Conservation (phyloP, 2,797 vertebrate genomes). For the Pseudochirops cupreus region DNA sequence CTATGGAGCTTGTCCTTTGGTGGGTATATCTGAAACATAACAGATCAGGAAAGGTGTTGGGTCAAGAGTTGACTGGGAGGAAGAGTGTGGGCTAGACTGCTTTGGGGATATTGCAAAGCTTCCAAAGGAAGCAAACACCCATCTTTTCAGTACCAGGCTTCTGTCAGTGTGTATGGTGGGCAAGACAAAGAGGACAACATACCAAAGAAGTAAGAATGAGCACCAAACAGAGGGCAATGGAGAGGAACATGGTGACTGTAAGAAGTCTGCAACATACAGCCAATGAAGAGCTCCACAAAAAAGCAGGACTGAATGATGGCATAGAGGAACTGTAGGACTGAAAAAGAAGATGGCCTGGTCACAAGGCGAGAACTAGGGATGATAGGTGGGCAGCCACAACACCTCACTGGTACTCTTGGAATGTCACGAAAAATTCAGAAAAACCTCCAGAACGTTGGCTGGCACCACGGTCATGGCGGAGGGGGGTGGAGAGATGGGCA, state of each 20-base stretch:
- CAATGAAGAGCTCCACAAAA: neutral
- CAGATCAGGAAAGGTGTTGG: neutral
- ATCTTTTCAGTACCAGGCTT: neutral
- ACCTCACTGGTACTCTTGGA: neutral
- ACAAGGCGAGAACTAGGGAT: neutral
- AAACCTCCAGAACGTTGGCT: too few relatives aligned
- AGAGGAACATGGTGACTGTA: neutral
- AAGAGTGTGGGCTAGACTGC: neutral
- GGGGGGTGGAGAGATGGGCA: neutral
- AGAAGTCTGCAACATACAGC: neutral
- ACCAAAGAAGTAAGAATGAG: neutral
- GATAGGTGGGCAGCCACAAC: neutral
- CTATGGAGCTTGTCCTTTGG: neutral
- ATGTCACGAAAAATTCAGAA: neutral
- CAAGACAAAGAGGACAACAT: neutral
- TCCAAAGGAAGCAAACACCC: neutral
- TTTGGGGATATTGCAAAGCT: neutral
- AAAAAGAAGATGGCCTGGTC: neutral
- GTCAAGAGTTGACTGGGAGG: neutral
- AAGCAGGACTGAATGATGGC: neutral
- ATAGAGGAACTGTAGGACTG: accelerated
- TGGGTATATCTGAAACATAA: neutral
- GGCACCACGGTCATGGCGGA: too few relatives aligned
- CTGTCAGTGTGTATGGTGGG: neutral
- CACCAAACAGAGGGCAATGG: neutral